Percentiles rank a stretch among this genome's conserved stretches.
Conservation (phyloP, 2,797 vertebrate genomes). For the Somateria mollissima region DNA sequence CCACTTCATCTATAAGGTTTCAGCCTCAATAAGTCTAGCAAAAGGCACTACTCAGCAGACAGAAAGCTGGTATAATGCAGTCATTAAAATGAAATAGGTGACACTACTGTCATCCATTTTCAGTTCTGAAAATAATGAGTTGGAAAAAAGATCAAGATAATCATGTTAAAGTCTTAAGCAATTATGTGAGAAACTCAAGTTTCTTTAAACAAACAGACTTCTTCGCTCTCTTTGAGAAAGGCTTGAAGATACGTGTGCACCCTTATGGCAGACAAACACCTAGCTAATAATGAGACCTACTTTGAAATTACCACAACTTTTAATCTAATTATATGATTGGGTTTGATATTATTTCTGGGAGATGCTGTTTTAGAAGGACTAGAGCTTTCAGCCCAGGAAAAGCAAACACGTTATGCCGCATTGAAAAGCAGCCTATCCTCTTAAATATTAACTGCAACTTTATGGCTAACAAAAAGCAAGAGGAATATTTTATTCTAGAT, state of each 20-base stretch:
- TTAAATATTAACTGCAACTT: not conserved
- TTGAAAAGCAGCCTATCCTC: not conserved
- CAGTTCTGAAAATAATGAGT: not conserved
- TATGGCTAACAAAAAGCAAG: not conserved
- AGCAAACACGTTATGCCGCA: not conserved
- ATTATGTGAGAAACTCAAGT: not conserved
- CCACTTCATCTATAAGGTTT: accelerated
- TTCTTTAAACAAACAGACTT: not conserved
- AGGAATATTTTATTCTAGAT: not conserved
- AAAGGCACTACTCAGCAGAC: not conserved
- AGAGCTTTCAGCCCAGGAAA: not conserved
- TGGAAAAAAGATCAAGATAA: not conserved
- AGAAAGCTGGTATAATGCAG: not conserved
- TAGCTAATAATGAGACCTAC: not conserved
- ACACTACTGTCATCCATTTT: not conserved
- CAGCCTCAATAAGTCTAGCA: not conserved
- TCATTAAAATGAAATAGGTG: not conserved
- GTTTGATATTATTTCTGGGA: not conserved
- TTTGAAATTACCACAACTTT: not conserved
- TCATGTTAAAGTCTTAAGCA: not conserved
- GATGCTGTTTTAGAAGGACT: not conserved
- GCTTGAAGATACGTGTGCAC: not conserved
- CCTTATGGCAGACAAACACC: not conserved
- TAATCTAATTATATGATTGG: not conserved
- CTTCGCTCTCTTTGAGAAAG: not conserved